Evolutionary conservation across 2,888 invertebrate genomes (phyloP).

Genomic region (Harpalus rufipes): DNA sequence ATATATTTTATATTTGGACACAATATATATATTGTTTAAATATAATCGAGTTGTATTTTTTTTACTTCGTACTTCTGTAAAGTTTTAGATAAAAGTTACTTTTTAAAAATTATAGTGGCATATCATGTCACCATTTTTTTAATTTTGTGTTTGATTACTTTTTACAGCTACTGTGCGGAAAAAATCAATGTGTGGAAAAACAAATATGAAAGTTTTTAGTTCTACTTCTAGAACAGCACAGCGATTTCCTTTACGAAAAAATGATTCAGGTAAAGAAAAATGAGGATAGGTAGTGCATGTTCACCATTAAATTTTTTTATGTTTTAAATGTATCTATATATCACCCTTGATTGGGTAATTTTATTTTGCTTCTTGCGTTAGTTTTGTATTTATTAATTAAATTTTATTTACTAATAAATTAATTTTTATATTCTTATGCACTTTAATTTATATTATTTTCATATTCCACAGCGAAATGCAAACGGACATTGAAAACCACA

Average conservation of each 20-base stretch:
- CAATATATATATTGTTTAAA: constrained; percentile 47
- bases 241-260: constrained; percentile 52
- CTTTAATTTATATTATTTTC: too few relatives aligned
- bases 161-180: background rate
- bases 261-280: background rate
- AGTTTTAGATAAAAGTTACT: constrained; percentile 6
- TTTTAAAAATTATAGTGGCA: background rate
- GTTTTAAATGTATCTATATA: too few relatives aligned
- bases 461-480: too few relatives aligned
- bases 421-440: too few relatives aligned
- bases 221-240: constrained; percentile 1
- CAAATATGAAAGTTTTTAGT: constrained; percentile 5
- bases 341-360: too few relatives aligned
- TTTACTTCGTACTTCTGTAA: background rate
- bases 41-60: constrained; percentile 30
- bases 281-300: background rate
- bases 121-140: background rate
- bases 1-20: constrained; percentile 24
- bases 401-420: too few relatives aligned
- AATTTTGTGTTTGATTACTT: background rate
- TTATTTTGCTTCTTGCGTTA: too few relatives aligned
- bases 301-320: too few relatives aligned
- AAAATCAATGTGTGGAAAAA: background rate
- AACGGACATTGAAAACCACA: too few relatives aligned
- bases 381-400: too few relatives aligned